Evolutionary conservation across 2,888 invertebrate species (phyloP), one percentile per base, ranked within the genome.

Genomic region (Drosophila mayaguana): DNA sequence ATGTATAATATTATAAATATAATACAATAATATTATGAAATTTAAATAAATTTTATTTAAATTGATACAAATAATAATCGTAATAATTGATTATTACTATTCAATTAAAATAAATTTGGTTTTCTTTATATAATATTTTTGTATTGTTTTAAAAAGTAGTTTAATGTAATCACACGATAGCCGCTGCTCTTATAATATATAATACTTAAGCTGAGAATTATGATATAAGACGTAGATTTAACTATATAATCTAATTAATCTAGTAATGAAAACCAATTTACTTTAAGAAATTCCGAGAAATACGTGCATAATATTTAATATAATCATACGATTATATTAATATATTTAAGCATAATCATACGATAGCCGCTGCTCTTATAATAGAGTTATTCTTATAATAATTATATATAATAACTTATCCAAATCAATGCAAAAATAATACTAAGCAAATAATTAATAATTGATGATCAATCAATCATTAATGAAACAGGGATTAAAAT

Each of bases 141-240:
- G 36, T 38, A 38, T 38, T 14, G 16, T 14, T 16, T 38, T 16
- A 32, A 32, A 32, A 32, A 32, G 2, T 28, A 14, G 0, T 36
- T 14, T 5, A 16, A 38, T 38, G 7, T 38, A 16, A 16, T 40
- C 40, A 8, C 16, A 40, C 40, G n/a, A 40, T 40, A 40, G 40
- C 40, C 40, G n/a, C n/a, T 40, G 40, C 40, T 40, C 40, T 40
- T 40, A 40, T 40, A 40, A 40, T 40, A n/a, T 8, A n/a, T n/a
- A n/a, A n/a, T n/a, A 3, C 6, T 16, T 38, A 38, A 38, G 3
- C 16, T 38, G n/a, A 40, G 3, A n/a, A 38, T 38, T 8, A n/a
- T n/a, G 40, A n/a, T 40, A 40, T 40, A 38, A 16, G 28, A 8
- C 8, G 8, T 8, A 8, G 0, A 28, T 8, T 28, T 28, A 28